These are phyloP conservation scores for Poeciliopsis turneri DNA, from an alignment of 2,797 vertebrate genomes.

Conservation along the genomic window DNA sequence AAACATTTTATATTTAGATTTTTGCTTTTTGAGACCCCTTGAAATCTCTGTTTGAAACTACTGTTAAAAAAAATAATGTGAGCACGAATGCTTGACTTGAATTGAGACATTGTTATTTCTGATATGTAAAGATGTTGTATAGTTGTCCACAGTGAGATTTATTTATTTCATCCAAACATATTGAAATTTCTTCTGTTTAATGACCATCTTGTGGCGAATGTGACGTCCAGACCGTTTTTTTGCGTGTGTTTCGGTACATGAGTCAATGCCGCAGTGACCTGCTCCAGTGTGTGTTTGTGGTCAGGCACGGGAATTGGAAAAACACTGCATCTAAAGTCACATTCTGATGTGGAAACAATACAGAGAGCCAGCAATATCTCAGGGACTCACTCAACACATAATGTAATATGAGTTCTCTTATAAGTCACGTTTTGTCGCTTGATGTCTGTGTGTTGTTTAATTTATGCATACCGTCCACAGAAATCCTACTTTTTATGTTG, in stretches of 20 bases:
- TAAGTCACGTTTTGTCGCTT: slow-evolving; percentile 23
- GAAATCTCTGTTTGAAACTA: slow-evolving; percentile 28
- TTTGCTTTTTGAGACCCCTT: slow-evolving; percentile 34
- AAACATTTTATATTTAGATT: slow-evolving; percentile 34
- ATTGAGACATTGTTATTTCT: slow-evolving; percentile 47
- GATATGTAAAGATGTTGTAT: slow-evolving; percentile 39
- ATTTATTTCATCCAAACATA: slow-evolving; percentile 61
- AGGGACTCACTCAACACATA: slow-evolving; percentile 64
- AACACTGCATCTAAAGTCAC: slow-evolving; percentile 42
- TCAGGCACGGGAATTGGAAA: slow-evolving; percentile 33
- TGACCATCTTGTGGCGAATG: slow-evolving; percentile 48
- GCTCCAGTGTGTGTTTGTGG: slow-evolving; percentile 20
- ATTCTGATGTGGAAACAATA: slow-evolving; percentile 33
- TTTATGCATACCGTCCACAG: slow-evolving; percentile 6
- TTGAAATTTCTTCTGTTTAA: slow-evolving; percentile 29
- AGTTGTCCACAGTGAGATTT: slow-evolving; percentile 39
- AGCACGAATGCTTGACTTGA: slow-evolving; percentile 14
- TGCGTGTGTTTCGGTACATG: slow-evolving; percentile 3
- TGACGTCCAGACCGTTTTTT: slow-evolving; percentile 60
- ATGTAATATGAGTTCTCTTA: slow-evolving; percentile 33
- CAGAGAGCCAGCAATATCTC: slow-evolving; percentile 66
- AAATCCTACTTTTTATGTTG: slow-evolving; percentile 18
- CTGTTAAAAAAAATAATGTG: not conserved
- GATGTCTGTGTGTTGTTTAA: slow-evolving; percentile 22
- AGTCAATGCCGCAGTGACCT: slow-evolving; percentile 5